Percentiles rank a stretch among this genome's conserved stretches.
Evolutionary conservation across 2,113 vertebrate species (phyloP).

Genomic region (Scomber japonicus): DNA sequence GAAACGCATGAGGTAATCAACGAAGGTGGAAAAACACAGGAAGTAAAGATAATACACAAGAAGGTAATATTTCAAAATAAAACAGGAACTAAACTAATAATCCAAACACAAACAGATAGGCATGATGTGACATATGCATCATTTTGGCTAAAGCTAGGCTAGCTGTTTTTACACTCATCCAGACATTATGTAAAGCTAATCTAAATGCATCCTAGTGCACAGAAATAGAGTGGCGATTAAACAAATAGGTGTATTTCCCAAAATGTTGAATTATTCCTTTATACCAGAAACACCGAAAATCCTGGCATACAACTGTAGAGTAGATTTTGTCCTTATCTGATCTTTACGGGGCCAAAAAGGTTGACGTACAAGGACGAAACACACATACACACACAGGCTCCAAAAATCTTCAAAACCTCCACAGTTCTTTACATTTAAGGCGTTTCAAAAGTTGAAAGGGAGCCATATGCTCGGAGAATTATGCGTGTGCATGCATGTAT

Average conservation of each 20-base stretch:
- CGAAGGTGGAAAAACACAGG: too few species aligned
- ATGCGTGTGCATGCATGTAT: constrained; percentile 16
- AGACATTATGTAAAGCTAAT: too few species aligned
- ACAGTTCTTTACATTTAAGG: not conserved
- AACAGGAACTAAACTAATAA: too few species aligned
- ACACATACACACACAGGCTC: not conserved
- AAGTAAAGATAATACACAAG: too few species aligned
- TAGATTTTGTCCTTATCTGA: not conserved
- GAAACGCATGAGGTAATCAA: too few species aligned
- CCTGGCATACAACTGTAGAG: too few species aligned
- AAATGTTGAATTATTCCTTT: not conserved
- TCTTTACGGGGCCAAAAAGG: not conserved
- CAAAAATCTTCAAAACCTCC: not conserved
- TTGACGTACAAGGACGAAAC: constrained; percentile 5
- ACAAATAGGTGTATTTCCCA: not conserved
- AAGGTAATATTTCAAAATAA: too few species aligned
- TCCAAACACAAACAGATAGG: too few species aligned
- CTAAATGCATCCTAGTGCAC: too few species aligned
- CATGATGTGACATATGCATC: too few species aligned
- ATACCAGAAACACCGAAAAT: not conserved
- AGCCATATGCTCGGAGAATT: constrained; percentile 32
- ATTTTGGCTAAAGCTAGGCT: not conserved
- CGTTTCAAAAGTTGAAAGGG: not conserved
- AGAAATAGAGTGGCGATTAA: too few species aligned
- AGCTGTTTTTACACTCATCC: too few species aligned